These are phyloP conservation scores for Silurus lanzhouensis DNA, from an alignment of 2,797 vertebrate genomes.

Conservation along the genomic window DNA sequence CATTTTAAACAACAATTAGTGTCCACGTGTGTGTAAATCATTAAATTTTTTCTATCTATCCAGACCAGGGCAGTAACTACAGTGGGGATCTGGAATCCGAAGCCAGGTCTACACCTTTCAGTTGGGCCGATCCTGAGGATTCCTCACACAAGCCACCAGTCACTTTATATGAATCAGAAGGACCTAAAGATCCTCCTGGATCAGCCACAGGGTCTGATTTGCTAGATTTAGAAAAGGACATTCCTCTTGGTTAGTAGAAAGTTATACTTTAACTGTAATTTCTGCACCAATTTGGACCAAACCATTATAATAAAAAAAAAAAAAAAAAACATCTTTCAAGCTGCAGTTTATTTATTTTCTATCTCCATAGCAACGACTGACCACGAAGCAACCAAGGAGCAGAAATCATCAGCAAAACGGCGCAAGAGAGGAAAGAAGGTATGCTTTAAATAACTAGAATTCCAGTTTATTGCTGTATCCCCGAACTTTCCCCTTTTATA, in stretches of 20 bases:
- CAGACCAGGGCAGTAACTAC: conserved; percentile 82
- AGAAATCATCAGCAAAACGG: conserved; percentile 60
- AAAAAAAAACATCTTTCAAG: neutral
- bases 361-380: conserved; percentile 76
- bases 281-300: neutral
- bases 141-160: conserved; percentile 53
- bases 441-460: conserved; percentile 37
- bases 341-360: neutral
- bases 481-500: neutral
- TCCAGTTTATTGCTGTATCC: neutral
- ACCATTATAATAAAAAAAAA: neutral
- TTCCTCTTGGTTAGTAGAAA: conserved; percentile 81
- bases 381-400: conserved; percentile 69
- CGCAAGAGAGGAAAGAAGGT: conserved; percentile 83
- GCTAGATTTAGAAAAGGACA: conserved; percentile 89
- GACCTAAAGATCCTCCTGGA: conserved; percentile 26
- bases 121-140: conserved; percentile 77
- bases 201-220: conserved; percentile 68
- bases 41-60: neutral
- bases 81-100: conserved; percentile 81
- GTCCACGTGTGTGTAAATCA: neutral
- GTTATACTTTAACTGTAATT: neutral
- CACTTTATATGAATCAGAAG: conserved; percentile 1
- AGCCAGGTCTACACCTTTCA: conserved; percentile 76
- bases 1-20: neutral